Percentiles rank a stretch among this genome's conserved stretches.
phyloP scores from a whole-genome alignment of 2,797 vertebrate genomes.

The Borostomias antarcticus region DNA sequence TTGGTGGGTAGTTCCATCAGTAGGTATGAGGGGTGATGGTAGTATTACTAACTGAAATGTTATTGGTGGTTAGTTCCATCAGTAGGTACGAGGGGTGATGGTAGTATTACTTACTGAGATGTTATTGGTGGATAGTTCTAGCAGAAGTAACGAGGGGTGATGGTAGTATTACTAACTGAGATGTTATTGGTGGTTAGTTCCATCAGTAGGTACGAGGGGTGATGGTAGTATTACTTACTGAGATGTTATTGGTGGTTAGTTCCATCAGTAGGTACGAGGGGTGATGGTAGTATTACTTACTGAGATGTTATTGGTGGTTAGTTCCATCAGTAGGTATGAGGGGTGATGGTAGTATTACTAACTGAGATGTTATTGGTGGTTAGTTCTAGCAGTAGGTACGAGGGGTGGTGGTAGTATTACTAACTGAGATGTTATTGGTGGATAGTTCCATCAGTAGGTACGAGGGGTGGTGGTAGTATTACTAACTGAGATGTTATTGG shows the following conservation, averaged over 20 bases:
- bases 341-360: constrained; percentile 35
- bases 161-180: constrained; percentile 33
- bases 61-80: too few relatives aligned
- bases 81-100: too few relatives aligned
- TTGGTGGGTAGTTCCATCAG: constrained; percentile 23
- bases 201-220: too few relatives aligned
- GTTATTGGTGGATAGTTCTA: too few relatives aligned
- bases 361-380: constrained; percentile 24
- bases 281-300: constrained; percentile 35
- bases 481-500: constrained; percentile 25
- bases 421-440: constrained; percentile 26
- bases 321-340: too few relatives aligned
- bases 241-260: constrained; percentile 23
- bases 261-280: too few relatives aligned
- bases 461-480: constrained; percentile 34
- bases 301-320: constrained; percentile 23
- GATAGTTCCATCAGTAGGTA: too few relatives aligned
- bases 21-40: too few relatives aligned
- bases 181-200: constrained; percentile 26
- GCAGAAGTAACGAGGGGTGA: too few relatives aligned
- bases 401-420: constrained; percentile 34
- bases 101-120: constrained; percentile 33
- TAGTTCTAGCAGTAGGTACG: too few relatives aligned
- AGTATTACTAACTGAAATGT: constrained; percentile 33
- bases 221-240: constrained; percentile 35